Conservation (phyloP, 2,113 vertebrate genomes). For the Butorides virescens region DNA sequence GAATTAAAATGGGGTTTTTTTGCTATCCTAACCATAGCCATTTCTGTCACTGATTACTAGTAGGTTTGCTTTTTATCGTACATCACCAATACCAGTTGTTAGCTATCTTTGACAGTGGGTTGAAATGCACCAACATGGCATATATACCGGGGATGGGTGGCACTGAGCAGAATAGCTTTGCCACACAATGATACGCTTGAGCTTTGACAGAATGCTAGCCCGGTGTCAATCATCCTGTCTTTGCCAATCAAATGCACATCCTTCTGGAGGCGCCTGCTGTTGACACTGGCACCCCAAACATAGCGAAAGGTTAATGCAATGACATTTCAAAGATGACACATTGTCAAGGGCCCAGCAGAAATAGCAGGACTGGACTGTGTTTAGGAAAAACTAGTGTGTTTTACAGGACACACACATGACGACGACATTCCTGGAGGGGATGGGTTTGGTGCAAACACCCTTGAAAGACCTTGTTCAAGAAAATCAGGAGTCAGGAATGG, state of each 20-base stretch:
- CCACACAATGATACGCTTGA: neutral
- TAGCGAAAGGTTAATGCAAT: slow-evolving; percentile 13
- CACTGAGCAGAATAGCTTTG: neutral
- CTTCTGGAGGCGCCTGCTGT: slow-evolving; percentile 26
- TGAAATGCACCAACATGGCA: slow-evolving; percentile 9
- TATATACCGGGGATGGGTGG: neutral
- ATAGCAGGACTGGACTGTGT: neutral
- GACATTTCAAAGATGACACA: slow-evolving; percentile 49
- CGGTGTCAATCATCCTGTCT: slow-evolving; percentile 46
- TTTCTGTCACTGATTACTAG: neutral
- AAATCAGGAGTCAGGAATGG: neutral
- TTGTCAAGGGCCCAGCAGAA: slow-evolving; percentile 49
- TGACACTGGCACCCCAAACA: slow-evolving; percentile 51
- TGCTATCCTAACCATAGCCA: neutral
- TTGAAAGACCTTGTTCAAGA: slow-evolving; percentile 50
- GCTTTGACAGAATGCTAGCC: slow-evolving; percentile 48
- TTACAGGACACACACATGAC: neutral
- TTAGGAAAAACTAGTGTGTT: neutral
- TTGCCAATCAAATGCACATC: slow-evolving; percentile 65
- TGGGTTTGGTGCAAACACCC: slow-evolving; percentile 2
- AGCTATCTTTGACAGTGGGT: neutral
- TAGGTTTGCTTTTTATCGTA: neutral
- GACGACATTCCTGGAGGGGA: neutral
- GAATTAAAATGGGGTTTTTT: neutral
- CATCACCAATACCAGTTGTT: neutral